A percentile compares a stretch with the other conserved stretches of the same genome.
These are phyloP conservation scores for Pantelozetes paolii DNA, from an alignment of 2,888 invertebrate species.

Conservation along the genomic window DNA sequence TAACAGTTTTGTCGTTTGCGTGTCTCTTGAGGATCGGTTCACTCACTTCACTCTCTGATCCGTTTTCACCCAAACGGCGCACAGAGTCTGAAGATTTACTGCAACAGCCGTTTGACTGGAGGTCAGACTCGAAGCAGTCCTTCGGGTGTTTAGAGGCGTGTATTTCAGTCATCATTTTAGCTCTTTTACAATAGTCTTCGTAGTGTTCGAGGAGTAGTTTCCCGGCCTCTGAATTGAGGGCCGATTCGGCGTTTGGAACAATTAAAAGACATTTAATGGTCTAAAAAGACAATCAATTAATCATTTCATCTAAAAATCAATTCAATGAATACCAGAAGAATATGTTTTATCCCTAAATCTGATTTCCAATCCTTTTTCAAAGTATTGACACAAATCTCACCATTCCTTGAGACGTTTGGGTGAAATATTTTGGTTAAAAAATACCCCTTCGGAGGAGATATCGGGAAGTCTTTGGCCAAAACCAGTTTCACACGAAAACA, in stretches of 20 bases:
- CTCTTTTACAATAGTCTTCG: slow-evolving; percentile 82
- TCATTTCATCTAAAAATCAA: neutral
- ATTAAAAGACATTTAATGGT: slow-evolving; percentile 92
- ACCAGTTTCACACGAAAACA: slow-evolving; percentile 82
- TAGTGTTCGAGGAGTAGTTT: slow-evolving; percentile 65
- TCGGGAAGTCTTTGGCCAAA: slow-evolving; percentile 86
- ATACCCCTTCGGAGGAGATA: slow-evolving; percentile 80
- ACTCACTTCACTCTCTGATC: slow-evolving; percentile 55
- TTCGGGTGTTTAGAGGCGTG: slow-evolving; percentile 60
- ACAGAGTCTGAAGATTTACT: slow-evolving; percentile 36
- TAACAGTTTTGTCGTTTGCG: slow-evolving; percentile 62
- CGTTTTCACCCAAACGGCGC: slow-evolving; percentile 49
- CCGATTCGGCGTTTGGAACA: slow-evolving; percentile 94
- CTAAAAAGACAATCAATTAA: slow-evolving; percentile 54
- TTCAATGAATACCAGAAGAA: slow-evolving; percentile 65
- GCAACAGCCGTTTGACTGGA: slow-evolving; percentile 45
- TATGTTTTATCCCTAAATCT: slow-evolving; percentile 89
- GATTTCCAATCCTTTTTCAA: slow-evolving; percentile 94
- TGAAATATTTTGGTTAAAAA: slow-evolving; percentile 95
- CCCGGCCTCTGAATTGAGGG: slow-evolving; percentile 81
- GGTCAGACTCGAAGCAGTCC: slow-evolving; percentile 43
- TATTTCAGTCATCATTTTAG: slow-evolving; percentile 85
- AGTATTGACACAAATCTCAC: slow-evolving; percentile 95
- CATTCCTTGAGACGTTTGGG: slow-evolving; percentile 87
- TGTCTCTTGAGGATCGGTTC: slow-evolving; percentile 79